These are phyloP conservation scores for Spilarctia lutea DNA, from an alignment of 2,888 invertebrate species.

Conservation along the genomic window DNA sequence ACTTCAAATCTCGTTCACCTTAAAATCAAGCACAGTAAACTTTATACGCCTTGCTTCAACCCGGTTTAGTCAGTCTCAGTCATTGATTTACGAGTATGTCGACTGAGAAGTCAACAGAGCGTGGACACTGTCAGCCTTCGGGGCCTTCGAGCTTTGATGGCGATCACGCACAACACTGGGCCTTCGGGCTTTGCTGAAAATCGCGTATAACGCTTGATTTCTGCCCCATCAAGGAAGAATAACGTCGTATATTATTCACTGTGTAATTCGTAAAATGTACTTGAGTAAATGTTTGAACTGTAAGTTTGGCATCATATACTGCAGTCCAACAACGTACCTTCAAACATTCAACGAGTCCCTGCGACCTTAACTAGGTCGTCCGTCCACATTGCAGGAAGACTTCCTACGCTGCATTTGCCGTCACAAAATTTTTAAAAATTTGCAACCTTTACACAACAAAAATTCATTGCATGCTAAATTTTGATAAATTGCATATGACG, in stretches of 20 bases:
- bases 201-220: not conserved
- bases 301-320: no score
- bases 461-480: no score
- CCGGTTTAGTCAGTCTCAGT: not conserved
- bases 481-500: no score
- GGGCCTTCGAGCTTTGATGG: constrained; percentile 1
- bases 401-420: no score
- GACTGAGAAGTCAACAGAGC: not conserved
- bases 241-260: not conserved
- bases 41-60: not conserved
- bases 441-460: no score
- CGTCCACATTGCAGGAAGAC: no score
- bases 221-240: not conserved
- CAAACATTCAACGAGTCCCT: no score
- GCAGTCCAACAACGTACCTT: no score
- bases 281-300: no score
- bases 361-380: no score
- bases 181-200: not conserved
- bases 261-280: not conserved
- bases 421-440: no score
- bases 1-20: not conserved
- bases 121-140: constrained; percentile 6
- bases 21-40: not conserved
- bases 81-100: constrained; percentile 8
- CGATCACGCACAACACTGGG: constrained; percentile 5